Evolutionary conservation across 2,113 vertebrate species (phyloP).

Genomic region (Jaculus jaculus): DNA sequence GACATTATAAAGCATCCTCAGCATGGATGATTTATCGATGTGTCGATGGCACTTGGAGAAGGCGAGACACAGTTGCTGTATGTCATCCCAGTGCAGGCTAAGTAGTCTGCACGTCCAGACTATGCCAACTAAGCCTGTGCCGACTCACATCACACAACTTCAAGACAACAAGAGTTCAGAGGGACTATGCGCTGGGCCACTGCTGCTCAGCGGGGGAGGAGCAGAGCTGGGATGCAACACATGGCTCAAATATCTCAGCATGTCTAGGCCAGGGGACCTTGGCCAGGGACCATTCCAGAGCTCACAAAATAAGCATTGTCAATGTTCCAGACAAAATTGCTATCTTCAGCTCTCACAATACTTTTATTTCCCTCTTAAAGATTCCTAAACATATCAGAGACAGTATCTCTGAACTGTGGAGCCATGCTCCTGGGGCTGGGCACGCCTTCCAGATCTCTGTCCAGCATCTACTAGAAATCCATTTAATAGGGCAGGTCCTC

Average conservation of each 20-base stretch:
- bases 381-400: background rate
- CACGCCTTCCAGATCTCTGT: background rate
- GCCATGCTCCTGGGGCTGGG: background rate
- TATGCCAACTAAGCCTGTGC: background rate
- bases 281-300: background rate
- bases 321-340: background rate
- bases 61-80: background rate
- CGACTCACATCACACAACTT: accelerated
- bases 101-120: accelerated
- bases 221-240: background rate
- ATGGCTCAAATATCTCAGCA: background rate
- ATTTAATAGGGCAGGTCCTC: background rate
- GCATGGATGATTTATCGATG: background rate
- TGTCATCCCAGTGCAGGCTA: accelerated
- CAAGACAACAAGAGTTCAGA: background rate
- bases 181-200: accelerated
- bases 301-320: background rate
- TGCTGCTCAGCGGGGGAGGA: background rate
- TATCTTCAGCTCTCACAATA: background rate
- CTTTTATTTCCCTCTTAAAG: background rate
- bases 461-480: background rate
- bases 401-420: background rate
- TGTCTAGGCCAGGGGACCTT: background rate
- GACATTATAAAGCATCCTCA: background rate
- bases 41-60: accelerated